Base-by-base conservation (phyloP, 2,797 vertebrate genomes). In the Amniataba percoides region DNA sequence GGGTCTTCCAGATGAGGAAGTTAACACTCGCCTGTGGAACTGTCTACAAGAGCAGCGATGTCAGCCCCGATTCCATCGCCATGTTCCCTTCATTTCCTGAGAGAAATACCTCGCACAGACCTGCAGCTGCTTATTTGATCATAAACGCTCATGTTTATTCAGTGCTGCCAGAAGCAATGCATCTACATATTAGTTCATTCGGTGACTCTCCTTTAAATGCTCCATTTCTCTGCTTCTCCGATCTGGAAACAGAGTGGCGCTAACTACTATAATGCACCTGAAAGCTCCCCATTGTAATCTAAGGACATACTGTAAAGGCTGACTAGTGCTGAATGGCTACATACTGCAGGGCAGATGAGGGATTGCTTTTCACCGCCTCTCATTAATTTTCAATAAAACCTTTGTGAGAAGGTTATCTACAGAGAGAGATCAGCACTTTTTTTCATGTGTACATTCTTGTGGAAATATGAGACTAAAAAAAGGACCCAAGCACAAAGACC, bases 61-160 rank as follows among this genome's bases (percentile, higher is more conserved):
- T 90, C 88, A 86, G 71, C 71, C 77, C 74, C 59, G 73, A 90
- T 85, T 75, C 71, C 80, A 75, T 91, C 84, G 45, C 63, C 73
- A 49, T 64, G 80, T 75, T 87, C 61, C 74, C 74, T 83, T 86
- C 77, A 89, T 88, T 83, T 82, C 91, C 89, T 76, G 52, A 77
- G 90, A 93, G 92, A 90, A 91, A 94, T 87, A 87, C 81, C 80
- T 87, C 68, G 27, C 75, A 61, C 72, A 85, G 80, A 89, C 88
- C 84, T 82, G 76, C 85, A 82, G 82, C 81, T 77, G 87, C 84
- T 91, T 91, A 94, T 94, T 93, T 89, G 92, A 94, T 94, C 90
- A 94, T 81, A 88, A 88, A 82, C 39, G 40, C 88, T 93, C 89
- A 92, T 94, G 91, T 94, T 93, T 95, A 95, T 95, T 94, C 92